phyloP scores from a whole-genome alignment of 2,797 vertebrate genomes.

The Synanceia verrucosa region DNA sequence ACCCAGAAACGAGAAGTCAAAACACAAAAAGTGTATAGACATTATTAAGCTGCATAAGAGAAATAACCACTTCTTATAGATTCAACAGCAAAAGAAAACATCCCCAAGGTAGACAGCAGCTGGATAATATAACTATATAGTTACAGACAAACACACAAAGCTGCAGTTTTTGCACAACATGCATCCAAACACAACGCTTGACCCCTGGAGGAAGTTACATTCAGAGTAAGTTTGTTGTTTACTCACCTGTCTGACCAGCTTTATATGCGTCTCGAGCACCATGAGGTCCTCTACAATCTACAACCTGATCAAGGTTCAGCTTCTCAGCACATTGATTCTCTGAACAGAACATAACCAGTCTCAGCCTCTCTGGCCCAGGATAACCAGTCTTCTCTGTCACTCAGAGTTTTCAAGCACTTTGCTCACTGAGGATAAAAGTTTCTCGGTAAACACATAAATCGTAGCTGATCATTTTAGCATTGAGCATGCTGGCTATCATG shows the following conservation, averaged over 20 bases:
- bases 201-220: not conserved
- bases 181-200: not conserved
- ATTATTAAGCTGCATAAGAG: not conserved
- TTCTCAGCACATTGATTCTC: not conserved
- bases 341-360: not conserved
- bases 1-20: no score
- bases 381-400: not conserved
- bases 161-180: not conserved
- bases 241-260: not conserved
- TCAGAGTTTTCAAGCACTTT: not conserved
- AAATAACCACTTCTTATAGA: not conserved
- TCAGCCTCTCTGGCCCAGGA: not conserved
- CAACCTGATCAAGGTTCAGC: not conserved
- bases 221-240: not conserved
- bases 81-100: not conserved
- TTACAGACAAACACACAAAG: not conserved
- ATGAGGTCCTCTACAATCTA: not conserved
- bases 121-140: not conserved
- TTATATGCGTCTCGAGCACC: not conserved
- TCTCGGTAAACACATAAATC: not conserved
- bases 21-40: no score
- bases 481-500: no score
- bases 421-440: not conserved
- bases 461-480: not conserved
- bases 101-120: not conserved